Evolutionary conservation across 2,888 invertebrate species (phyloP), one percentile per base, ranked within the genome.

Genomic region (Melanostoma scalare): DNA sequence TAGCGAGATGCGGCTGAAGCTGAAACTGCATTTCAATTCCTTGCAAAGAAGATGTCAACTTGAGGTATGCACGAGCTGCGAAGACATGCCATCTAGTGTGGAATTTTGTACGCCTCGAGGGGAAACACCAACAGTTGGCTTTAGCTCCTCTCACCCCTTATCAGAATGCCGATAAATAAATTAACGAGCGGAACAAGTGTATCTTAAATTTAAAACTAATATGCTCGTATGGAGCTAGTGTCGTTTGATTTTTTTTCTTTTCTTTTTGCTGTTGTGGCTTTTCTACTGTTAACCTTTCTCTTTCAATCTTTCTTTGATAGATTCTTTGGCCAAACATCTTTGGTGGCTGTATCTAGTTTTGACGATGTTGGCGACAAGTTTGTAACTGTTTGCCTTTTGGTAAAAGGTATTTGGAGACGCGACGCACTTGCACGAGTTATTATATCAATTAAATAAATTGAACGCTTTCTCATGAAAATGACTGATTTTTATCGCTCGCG

Each of bases 391-490:
- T 77, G 61, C 56, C 42, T 76, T 55, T 55, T 40, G 31, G 60
- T 38, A 56, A 33, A 55, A 50, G 81, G 81, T 68, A 77, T 77
- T 74, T 44, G 74, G 71, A 69, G 56, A 65, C 20, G 20, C 20
- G 20, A 63, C 74, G 69, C 69, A 74, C 60, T 50, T 61, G 33
- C 36, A 33, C 60, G 80, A 80, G 87, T 85, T 81, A 86, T 86
- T 86, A 86, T 86, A 65, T 86, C 87, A 88, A 89, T 89, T 89
- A 88, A 89, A 86, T 88, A 88, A 88, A 89, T 89, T 89, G 88
- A 88, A 87, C 89, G 89, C 89, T 89, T 89, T 89, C 89, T 89
- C 89, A 88, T 87, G 53, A 53, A 84, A 79, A 85, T 75, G 65
- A 79, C 75, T 78, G 86, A 85, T 85, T 85, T 85, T 86, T 78